Base-by-base conservation (phyloP, 2,797 vertebrate species). In the Scleropages formosus region DNA sequence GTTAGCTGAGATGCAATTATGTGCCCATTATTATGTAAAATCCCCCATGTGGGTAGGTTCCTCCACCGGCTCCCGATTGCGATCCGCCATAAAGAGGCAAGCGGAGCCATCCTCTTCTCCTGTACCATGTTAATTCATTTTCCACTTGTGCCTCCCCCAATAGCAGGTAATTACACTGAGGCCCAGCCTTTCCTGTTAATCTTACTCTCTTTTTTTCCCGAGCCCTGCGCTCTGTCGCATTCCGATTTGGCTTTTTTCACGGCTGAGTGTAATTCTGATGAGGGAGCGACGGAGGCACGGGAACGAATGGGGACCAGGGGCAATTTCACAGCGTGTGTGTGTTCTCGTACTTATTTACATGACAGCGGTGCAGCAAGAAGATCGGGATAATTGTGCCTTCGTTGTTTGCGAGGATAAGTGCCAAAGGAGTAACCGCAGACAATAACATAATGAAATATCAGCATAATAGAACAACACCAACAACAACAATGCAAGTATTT, bases 91-190 rank as follows among this genome's bases (percentile, higher is more conserved):
- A 68, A 51, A 68, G 22, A 49, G 22, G 65, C 24, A 27, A 51
- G 18, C 27, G 49, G 31, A 58, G 62, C 73, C 11, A 27, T 74
- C 72, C 47, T 82, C 66, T 72, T 73, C 69, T 24, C 22, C 58
- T 72, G 53, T 12, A 79, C 72, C 76, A 51, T 13, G 1, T 78
- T 87, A 82, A 88, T 88, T 85, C 83, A 85, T 87, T 79, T 82
- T 65, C 75, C 61, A 61, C 81, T 76, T 64, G 67, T 79, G 58
- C 16, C 80, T 74, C 77, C 75, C 79, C 67, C 44, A 65, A 75
- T 31, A 12, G 74, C 31, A 67, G 81, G 78, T 76, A 77, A 85
- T 88, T 85, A 78, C 74, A 81, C 77, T 12, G 24, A 51, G 31
- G 24, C 44, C 49, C 39, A 64, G 26, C 22, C 22, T 65, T 18